Evolutionary conservation across 2,888 invertebrate species (phyloP), one percentile per base, ranked within the genome.

Genomic region (Diaprepes abbreviatus): DNA sequence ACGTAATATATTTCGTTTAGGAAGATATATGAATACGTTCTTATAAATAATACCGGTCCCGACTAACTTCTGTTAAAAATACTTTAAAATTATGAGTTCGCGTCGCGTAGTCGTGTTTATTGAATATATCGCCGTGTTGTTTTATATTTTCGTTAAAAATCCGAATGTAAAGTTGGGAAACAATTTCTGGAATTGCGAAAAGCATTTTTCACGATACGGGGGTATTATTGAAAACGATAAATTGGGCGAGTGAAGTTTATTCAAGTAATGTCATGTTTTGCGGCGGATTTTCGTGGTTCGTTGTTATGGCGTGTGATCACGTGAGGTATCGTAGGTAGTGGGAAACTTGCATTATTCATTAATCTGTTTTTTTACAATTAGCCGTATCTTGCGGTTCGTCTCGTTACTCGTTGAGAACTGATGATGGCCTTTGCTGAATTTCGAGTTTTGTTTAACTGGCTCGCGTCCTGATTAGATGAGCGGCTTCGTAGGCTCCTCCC

Each of bases 1-100:
- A 66, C 70, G 60, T 66, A 65, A 70, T 70, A 70, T 66, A 70
- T 70, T 55, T 70, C 62, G 55, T 35, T 48, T 66, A 38, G 21
- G 3, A 17, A 62, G 68, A 68, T 63, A 54, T 63, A 68, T 68
- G 64, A 55, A 45, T 28, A 28, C 43, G 16, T 40, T 52, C 65
- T 33, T 43, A 55, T 45, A 60, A 59, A 65, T 60, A 45, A 66
- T 45, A 38, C 10, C 16, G 7, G 14, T 3, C 10, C 28, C 43
- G 21, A 48, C 55, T 55, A 43, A 57, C 24, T 65, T 55, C 43
- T 43, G 64, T 65, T 65, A 57, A 65, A 65, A 65, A 65, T 65
- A 65, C 64, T 45, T 40, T 14, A 65, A 64, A 65, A 65, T 65
- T 65, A 65, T 57, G 64, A 65, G 55, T 45, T 45, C 16, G 40